Evolutionary conservation across 2,113 vertebrate genomes (phyloP), one percentile per base, ranked within the genome.

Genomic region (Calyptommatus sinebrachiatus): DNA sequence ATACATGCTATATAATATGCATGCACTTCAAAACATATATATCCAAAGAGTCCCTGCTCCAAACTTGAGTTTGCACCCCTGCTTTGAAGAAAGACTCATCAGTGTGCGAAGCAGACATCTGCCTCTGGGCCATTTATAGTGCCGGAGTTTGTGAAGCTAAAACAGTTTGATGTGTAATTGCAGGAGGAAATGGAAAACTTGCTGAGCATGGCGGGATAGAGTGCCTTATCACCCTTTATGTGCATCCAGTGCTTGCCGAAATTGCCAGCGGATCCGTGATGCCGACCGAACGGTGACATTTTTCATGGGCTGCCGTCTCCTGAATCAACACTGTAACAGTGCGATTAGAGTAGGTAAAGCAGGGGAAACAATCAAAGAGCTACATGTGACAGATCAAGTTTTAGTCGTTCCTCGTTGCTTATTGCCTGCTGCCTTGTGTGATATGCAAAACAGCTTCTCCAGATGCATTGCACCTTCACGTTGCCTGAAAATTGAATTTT

Each of bases 151-250:
- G 94, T 93, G 94, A 93, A 92, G 94, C 95, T 93, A 86, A 92
- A 94, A 91, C 95, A 94, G 95, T 93, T 91, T 94, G 94, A 93
- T 91, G 94, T 93, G 95, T 95, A 94, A 95, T 95, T 95, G 94
- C 94, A 87, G 92, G 92, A 95, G 95, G 94, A 95, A 93, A 95
- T 91, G 92, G 93, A 93, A 90, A 94, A 90, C 91, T 93, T 88
- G 93, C 94, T 93, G 95, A 93, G 93, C 94, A 78, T 90, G 92
- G 94, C 92, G 81, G 94, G 93, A 89, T 80, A 81, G 77, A 86
- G 92, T 70, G 92, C 88, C 95, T 95, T 93, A 92, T 95, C 95
- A 86, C 87, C 90, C 92, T 92, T 91, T 83, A 69, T 86, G 92
- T 83, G 92, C 92, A 75, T 92, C 91, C 88, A 88, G 92, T 31